A percentile compares a stretch with the other conserved stretches of the same genome.
phyloP scores from a whole-genome alignment of 2,113 vertebrate genomes.

The Malurus cyaneus region DNA sequence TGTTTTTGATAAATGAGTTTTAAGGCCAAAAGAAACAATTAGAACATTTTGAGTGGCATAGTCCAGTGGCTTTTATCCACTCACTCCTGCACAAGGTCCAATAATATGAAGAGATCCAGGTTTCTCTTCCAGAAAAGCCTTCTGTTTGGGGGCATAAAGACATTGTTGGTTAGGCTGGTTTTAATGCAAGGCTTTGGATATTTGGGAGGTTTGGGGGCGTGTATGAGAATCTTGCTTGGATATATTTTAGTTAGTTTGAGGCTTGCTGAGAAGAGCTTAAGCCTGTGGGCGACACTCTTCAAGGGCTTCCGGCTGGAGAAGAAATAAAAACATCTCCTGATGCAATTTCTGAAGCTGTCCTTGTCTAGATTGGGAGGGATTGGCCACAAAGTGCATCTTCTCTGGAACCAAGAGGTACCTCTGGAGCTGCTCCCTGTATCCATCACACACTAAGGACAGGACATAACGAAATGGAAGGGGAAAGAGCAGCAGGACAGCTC shows the following conservation, averaged over 20 bases:
- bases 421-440: neutral
- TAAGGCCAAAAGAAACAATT: neutral
- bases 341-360: neutral
- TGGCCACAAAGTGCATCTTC: neutral
- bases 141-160: neutral
- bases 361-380: neutral
- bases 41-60: neutral
- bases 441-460: neutral
- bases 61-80: neutral
- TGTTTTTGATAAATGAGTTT: neutral
- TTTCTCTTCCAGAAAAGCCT: neutral
- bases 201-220: neutral
- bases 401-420: neutral
- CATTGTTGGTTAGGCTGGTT: neutral
- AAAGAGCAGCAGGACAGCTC: neutral
- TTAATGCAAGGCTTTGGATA: neutral
- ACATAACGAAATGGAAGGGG: neutral
- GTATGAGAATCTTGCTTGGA: neutral
- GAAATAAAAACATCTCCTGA: neutral
- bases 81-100: neutral
- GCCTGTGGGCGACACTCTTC: neutral
- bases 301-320: neutral
- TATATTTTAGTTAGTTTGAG: constrained; percentile 3
- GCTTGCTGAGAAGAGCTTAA: constrained; percentile 5
- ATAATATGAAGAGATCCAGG: neutral